Conservation (phyloP, 2,888 invertebrate species). For the Callosobruchus maculatus region DNA sequence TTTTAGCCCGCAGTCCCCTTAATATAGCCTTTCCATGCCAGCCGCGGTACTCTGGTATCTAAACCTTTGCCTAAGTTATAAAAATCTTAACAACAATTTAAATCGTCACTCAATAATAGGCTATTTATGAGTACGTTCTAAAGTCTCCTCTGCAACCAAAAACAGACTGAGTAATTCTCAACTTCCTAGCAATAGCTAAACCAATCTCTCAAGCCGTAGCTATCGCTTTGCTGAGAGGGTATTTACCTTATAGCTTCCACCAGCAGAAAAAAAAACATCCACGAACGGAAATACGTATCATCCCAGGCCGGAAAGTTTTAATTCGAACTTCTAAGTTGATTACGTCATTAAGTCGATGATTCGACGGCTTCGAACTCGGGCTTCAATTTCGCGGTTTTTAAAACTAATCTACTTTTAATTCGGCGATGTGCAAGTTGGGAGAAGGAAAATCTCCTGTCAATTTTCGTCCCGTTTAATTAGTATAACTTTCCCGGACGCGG, state of each 20-base stretch:
- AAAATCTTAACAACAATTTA: no score
- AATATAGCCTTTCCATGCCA: no score
- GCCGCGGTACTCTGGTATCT: no score
- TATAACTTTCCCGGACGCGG: constrained; percentile 29
- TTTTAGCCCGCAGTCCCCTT: no score
- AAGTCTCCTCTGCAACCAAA: no score
- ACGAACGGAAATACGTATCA: not conserved
- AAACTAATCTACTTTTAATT: constrained; percentile 28
- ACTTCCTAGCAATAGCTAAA: no score
- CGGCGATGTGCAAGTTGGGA: constrained; percentile 15
- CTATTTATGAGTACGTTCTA: no score
- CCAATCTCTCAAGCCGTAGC: no score
- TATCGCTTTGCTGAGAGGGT: not conserved
- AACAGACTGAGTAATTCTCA: no score
- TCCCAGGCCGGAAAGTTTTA: constrained; percentile 5
- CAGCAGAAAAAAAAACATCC: not conserved
- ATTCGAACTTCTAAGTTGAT: constrained; percentile 19
- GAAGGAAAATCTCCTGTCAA: constrained; percentile 23
- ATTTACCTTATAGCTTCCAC: not conserved
- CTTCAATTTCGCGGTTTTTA: constrained; percentile 24
- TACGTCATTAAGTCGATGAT: constrained; percentile 15
- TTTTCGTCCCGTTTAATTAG: constrained; percentile 36
- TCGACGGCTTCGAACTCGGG: constrained; percentile 12
- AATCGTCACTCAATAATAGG: no score
- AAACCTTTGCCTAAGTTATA: no score